These are phyloP conservation scores for Heliconius ismenius DNA, from an alignment of 2,888 invertebrate genomes.

Conservation along the genomic window DNA sequence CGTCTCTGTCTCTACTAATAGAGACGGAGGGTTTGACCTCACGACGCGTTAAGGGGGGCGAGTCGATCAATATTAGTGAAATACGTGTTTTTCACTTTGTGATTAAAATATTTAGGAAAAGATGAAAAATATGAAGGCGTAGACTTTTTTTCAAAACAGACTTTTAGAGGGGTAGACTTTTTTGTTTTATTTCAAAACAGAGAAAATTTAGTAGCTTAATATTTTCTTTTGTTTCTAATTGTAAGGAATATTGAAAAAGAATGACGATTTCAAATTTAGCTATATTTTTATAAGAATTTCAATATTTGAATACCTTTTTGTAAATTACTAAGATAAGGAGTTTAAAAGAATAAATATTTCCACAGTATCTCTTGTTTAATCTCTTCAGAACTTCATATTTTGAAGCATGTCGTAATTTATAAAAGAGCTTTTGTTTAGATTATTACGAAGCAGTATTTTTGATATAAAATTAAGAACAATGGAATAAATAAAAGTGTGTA, in stretches of 20 bases:
- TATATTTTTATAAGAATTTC: background rate
- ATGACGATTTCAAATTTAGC: background rate
- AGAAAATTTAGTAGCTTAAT: background rate
- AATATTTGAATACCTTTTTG: background rate
- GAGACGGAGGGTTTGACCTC: no score
- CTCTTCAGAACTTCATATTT: constrained; percentile 18
- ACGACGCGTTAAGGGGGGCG: no score
- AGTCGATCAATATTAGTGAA: background rate
- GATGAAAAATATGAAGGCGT: background rate
- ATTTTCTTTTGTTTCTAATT: background rate
- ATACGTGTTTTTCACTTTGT: background rate
- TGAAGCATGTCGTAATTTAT: constrained; percentile 15
- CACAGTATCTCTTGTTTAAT: constrained; percentile 3
- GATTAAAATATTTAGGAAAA: background rate
- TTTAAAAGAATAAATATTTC: constrained; percentile 15
- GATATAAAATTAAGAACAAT: constrained; percentile 1
- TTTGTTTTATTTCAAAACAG: no score
- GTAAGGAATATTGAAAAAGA: background rate
- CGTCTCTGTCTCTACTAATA: no score
- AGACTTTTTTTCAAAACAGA: no score
- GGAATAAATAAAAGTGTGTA: background rate
- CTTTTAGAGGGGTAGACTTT: no score
- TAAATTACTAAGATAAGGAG: constrained; percentile 2
- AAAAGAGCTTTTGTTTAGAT: constrained; percentile 19
- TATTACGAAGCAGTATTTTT: background rate